Evolutionary conservation across 2,113 vertebrate genomes (phyloP).

Genomic region (Channa argus): DNA sequence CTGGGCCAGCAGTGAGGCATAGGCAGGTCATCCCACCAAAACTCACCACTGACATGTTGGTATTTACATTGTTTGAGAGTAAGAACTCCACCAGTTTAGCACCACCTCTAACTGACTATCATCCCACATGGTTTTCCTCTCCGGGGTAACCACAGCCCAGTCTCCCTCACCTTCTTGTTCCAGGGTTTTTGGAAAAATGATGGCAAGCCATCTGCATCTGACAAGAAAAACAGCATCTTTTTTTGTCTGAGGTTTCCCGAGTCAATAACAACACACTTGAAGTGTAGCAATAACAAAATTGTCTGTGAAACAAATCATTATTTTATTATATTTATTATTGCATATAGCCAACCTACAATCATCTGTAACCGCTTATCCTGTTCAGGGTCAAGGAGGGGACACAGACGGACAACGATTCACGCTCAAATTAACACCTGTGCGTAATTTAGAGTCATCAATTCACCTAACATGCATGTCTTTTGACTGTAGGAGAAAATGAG

Average conservation of each 20-base stretch:
- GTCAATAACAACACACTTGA: slow-evolving; percentile 14
- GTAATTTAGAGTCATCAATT: no score
- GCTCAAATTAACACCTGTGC: no score
- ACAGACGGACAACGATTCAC: no score
- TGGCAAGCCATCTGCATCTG: slow-evolving; percentile 62
- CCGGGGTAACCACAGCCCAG: slow-evolving; percentile 63
- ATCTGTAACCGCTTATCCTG: no score
- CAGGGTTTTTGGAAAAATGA: slow-evolving; percentile 56
- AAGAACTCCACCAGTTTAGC: slow-evolving; percentile 2
- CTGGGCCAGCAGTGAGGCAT: no score
- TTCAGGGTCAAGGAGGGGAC: no score
- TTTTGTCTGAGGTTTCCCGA: slow-evolving; percentile 65
- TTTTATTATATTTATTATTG: no score
- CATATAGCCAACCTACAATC: no score
- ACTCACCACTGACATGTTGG: not conserved
- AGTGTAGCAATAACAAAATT: slow-evolving; percentile 25
- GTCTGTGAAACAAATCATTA: no score
- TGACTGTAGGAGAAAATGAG: no score
- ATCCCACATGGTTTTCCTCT: slow-evolving; percentile 72
- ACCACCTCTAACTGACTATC: slow-evolving; percentile 53
- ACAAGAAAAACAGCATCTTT: slow-evolving; percentile 66
- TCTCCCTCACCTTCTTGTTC: slow-evolving; percentile 58
- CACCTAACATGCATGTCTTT: no score
- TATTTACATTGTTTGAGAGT: slow-evolving; percentile 23
- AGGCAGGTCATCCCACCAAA: no score